These are phyloP conservation scores for Halesus radiatus DNA, from an alignment of 1,140 invertebrate genomes.

Conservation along the genomic window DNA sequence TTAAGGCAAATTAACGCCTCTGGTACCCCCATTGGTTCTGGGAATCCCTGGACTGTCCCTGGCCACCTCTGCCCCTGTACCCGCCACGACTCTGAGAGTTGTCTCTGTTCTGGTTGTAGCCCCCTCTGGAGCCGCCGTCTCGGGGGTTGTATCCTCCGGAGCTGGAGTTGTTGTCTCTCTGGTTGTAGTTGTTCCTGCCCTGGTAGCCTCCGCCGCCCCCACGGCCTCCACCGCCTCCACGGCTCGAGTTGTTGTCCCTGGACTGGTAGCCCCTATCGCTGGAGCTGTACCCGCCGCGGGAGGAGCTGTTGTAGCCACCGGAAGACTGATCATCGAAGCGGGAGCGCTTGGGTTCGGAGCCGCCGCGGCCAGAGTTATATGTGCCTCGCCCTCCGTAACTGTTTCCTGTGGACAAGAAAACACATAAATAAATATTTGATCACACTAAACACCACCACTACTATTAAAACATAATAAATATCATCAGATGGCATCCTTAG, in stretches of 20 bases:
- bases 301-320: constrained; percentile 15
- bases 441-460: not conserved
- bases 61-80: constrained; percentile 12
- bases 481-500: too few species aligned
- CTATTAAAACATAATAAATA: too few species aligned
- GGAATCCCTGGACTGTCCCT: constrained; percentile 25
- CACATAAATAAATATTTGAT: not conserved
- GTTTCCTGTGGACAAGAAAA: constrained; percentile 21
- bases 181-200: not conserved
- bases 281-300: constrained; percentile 4
- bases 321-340: not conserved
- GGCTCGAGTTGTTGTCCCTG: not conserved
- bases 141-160: not conserved
- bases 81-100: not conserved
- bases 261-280: constrained; percentile 27
- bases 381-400: not conserved
- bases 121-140: not conserved
- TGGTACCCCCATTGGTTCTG: constrained; percentile 42
- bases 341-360: constrained; percentile 13
- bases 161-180: not conserved
- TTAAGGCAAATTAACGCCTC: constrained; percentile 18
- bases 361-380: constrained; percentile 6
- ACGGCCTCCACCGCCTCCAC: constrained; percentile 20
- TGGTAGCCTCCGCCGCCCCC: constrained; percentile 5
- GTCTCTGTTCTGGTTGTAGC: constrained; percentile 5